Evolutionary conservation across 2,113 vertebrate species (phyloP).

Genomic region (Pitta sordida): DNA sequence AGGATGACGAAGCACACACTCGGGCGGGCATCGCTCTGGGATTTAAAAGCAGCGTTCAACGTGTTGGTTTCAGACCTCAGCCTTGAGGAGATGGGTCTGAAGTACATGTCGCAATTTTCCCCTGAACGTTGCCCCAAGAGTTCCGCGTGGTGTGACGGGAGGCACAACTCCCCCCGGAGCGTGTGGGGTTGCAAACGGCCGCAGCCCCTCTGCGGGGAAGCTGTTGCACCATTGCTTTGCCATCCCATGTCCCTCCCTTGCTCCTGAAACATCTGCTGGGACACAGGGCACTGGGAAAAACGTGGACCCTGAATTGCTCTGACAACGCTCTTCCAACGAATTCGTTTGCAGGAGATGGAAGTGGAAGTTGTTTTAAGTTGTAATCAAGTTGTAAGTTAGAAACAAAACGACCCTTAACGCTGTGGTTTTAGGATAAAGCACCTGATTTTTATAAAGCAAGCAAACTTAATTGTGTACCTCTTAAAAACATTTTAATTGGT

Average conservation of each 20-base stretch:
- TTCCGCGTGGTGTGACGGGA: not conserved
- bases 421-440: not conserved
- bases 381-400: not conserved
- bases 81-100: not conserved
- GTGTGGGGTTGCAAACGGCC: not conserved
- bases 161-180: not conserved
- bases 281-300: not conserved
- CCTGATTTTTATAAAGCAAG: constrained; percentile 18
- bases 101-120: not conserved
- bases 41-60: not conserved
- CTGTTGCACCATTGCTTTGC: not conserved
- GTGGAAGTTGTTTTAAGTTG: not conserved
- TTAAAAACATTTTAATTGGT: constrained; percentile 18
- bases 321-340: not conserved
- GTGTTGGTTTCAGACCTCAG: not conserved
- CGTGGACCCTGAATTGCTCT: not conserved
- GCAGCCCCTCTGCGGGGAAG: not conserved
- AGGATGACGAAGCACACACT: not conserved
- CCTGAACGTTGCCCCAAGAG: not conserved
- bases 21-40: not conserved
- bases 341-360: not conserved
- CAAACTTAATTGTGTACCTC: not conserved
- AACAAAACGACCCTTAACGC: not conserved
- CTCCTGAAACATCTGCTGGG: not conserved
- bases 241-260: not conserved